A percentile compares a stretch with the other conserved stretches of the same genome.
Evolutionary conservation across 2,888 invertebrate species (phyloP).

Genomic region (Acronicta leporina): DNA sequence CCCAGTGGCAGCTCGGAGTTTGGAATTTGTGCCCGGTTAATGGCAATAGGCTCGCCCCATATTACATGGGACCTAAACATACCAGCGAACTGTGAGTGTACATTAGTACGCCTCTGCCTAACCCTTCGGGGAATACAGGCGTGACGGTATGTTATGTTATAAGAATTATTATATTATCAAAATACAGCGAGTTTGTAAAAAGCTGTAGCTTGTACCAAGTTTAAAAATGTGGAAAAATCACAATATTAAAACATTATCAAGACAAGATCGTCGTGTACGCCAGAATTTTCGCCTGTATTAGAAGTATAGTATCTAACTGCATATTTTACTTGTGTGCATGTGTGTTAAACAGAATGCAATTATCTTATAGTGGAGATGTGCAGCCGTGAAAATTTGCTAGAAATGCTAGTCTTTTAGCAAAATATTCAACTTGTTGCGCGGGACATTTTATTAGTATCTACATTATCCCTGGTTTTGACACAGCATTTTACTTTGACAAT

Average conservation of each 20-base stretch:
- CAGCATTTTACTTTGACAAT: slow-evolving; percentile 3
- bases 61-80: too few species aligned
- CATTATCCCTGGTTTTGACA: slow-evolving; percentile 6
- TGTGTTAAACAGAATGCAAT: slow-evolving; percentile 17
- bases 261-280: slow-evolving; percentile 1
- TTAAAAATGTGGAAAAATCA: too few species aligned
- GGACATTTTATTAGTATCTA: slow-evolving; percentile 7
- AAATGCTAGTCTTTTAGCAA: not conserved
- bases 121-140: too few species aligned
- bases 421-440: slow-evolving; percentile 23
- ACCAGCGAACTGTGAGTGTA: too few species aligned
- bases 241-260: slow-evolving; percentile 1
- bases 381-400: not conserved
- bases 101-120: too few species aligned
- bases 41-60: too few species aligned
- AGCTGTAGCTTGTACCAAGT: too few species aligned
- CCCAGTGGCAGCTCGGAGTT: too few species aligned
- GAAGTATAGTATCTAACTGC: slow-evolving; percentile 1
- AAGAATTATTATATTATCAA: too few species aligned
- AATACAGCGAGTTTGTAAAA: too few species aligned
- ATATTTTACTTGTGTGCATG: slow-evolving; percentile 8
- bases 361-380: slow-evolving; percentile 13
- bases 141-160: too few species aligned
- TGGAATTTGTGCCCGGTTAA: too few species aligned
- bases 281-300: slow-evolving; percentile 4